Evolutionary conservation across 2,113 vertebrate species (phyloP), one percentile per base, ranked within the genome.

Genomic region (Tursiops truncatus): DNA sequence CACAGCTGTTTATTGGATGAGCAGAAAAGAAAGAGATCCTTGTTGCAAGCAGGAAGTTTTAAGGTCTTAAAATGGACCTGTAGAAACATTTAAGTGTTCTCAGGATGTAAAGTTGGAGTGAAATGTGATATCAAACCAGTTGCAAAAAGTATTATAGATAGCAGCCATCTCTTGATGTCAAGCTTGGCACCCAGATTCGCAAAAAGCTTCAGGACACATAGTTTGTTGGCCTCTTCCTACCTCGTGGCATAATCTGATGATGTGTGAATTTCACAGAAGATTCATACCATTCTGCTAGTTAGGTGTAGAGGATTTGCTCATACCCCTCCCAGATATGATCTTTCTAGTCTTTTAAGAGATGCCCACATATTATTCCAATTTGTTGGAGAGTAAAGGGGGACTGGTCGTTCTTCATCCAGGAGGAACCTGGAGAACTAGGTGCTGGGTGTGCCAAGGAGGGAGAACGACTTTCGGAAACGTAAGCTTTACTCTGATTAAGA

Each of bases 271-370:
- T 81, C 58, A 67, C 84, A 82, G 38, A 74, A 76, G 82, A 73
- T 21, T 74, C 31, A 50, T 67, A 53, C 38, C 47, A 26, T 67
- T 85, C 99, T 99, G 99, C 99, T 81, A 99, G 98, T 98, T 99
- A 99, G 98, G 98, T 99, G 97, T 99, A 99, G 71, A 99, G 98
- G 95, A 99, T 99, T 98, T 99, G 36, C 36, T 38, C 36, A 38
- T 38, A 99, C 96, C 99, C 99, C 98, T 99, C 99, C 91, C 98
- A 98, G 96, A 99, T 99, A 97, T 99, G 99, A 97, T 99, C 99
- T 98, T 99, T 98, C 5, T 99, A 98, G 98, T 99, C 99, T 98
- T 99, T 99, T 62, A 99, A 99, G 95, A 99, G 98, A 73, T 98
- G 98, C 98, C 99, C 98, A 26, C 99, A 99, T 96, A 99, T 98